phyloP scores from a whole-genome alignment of 2,888 invertebrate species.

The Caenorhabditis uteleia region DNA sequence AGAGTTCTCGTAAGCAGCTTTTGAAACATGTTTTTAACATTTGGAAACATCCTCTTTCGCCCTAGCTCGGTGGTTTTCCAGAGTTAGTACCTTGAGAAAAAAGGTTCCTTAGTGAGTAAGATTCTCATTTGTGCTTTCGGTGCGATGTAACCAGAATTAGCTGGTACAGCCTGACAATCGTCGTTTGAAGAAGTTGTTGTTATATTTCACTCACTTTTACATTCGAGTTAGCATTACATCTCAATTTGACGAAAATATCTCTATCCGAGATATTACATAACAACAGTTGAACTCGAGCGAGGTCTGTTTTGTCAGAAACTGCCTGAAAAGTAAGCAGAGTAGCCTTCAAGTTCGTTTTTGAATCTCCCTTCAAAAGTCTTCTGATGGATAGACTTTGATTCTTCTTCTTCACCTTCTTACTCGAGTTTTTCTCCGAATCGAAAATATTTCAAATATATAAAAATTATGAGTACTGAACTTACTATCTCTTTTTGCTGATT shows the following conservation, averaged over 20 bases:
- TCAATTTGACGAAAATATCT: slow-evolving; percentile 53
- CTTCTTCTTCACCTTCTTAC: too few species aligned
- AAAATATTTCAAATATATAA: too few species aligned
- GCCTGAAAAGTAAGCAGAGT: slow-evolving; percentile 33
- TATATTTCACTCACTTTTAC: slow-evolving; percentile 22
- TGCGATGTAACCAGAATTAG: slow-evolving; percentile 52
- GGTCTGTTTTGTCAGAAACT: slow-evolving; percentile 21
- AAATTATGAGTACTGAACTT: too few species aligned
- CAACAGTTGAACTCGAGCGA: slow-evolving; percentile 53
- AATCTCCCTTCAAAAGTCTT: slow-evolving; percentile 11
- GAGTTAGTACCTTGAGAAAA: too few species aligned
- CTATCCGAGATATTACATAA: slow-evolving; percentile 63
- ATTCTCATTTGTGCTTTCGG: slow-evolving; percentile 56
- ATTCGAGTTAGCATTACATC: slow-evolving; percentile 45
- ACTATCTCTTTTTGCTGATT: too few species aligned
- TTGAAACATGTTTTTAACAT: slow-evolving; percentile 46
- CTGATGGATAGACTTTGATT: slow-evolving; percentile 29
- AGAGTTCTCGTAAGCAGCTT: slow-evolving; percentile 44
- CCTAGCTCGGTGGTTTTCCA: too few species aligned
- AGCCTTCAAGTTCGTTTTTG: slow-evolving; percentile 15
- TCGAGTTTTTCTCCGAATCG: too few species aligned
- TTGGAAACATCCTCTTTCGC: too few species aligned
- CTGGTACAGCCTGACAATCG: slow-evolving; percentile 43
- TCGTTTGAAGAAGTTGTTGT: neutral
- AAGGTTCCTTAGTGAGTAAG: too few species aligned